A percentile compares a stretch with the other conserved stretches of the same genome.
Conservation (phyloP, 2,113 vertebrate genomes). For the Cacatua alba region DNA sequence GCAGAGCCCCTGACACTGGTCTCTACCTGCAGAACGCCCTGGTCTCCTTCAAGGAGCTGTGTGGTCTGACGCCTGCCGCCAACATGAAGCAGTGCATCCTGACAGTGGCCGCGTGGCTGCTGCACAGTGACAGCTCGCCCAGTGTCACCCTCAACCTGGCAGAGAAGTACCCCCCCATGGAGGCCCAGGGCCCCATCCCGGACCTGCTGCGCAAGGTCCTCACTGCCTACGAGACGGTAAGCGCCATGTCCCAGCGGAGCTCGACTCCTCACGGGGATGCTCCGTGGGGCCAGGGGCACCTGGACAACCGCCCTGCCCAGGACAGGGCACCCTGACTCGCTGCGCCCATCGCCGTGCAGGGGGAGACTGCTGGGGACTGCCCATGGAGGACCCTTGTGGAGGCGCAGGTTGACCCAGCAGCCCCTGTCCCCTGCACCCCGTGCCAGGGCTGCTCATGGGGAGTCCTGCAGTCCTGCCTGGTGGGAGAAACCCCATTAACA, state of each 20-base stretch:
- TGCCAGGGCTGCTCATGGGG: not conserved
- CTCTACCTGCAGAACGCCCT: slow-evolving; percentile 83
- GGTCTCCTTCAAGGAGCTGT: slow-evolving; percentile 94
- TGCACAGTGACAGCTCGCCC: slow-evolving; percentile 84
- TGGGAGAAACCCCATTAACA: not conserved
- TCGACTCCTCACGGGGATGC: rapidly evolving
- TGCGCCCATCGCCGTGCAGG: rapidly evolving
- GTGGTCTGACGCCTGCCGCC: slow-evolving; percentile 88
- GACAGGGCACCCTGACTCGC: rapidly evolving
- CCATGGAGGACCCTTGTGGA: not conserved
- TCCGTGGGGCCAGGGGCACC: rapidly evolving
- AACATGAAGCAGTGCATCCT: slow-evolving; percentile 95
- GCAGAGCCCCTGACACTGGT: not conserved
- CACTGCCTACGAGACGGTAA: slow-evolving; percentile 88
- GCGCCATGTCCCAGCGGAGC: not conserved
- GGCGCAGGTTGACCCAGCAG: not conserved
- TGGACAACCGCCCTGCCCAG: not conserved
- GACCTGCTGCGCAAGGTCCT: slow-evolving; percentile 91
- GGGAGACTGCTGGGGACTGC: not conserved
- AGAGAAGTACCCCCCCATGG: slow-evolving; percentile 88
- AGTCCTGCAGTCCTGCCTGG: not conserved
- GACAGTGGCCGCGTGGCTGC: slow-evolving; percentile 87
- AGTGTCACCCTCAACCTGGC: slow-evolving; percentile 86
- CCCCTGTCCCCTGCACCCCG: not conserved
- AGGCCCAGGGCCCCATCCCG: slow-evolving; percentile 85